These are phyloP conservation scores for Notamacropus eugenii DNA, from an alignment of 2,797 vertebrate species.

Conservation along the genomic window DNA sequence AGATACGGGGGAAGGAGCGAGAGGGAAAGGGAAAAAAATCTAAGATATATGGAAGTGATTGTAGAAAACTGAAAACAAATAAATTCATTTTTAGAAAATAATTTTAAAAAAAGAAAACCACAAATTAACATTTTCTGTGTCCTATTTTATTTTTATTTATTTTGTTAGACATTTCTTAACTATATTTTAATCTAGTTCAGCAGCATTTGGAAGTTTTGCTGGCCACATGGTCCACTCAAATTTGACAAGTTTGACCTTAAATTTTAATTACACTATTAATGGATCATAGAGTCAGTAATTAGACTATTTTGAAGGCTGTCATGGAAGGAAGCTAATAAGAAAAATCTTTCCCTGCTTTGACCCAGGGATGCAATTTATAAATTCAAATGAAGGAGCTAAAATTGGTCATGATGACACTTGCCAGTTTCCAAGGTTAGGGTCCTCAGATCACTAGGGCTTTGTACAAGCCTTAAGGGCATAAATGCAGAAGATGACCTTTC, in stretches of 20 bases:
- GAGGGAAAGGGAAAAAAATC: too few species aligned
- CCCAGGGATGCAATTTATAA: conserved; percentile 2
- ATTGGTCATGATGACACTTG: neutral
- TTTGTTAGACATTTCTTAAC: neutral
- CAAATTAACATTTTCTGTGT: neutral
- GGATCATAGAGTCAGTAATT: neutral
- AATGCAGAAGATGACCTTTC: neutral
- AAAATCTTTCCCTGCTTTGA: neutral
- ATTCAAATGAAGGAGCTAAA: conserved; percentile 16
- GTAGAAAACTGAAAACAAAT: too few species aligned
- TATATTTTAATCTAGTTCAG: neutral
- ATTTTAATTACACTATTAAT: conserved; percentile 12
- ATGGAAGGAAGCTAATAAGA: conserved; percentile 13
- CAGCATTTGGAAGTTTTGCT: neutral
- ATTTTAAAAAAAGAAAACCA: neutral
- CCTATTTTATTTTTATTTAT: neutral
- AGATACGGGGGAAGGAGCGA: too few species aligned
- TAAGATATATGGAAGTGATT: too few species aligned
- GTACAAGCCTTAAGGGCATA: neutral
- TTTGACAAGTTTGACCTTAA: neutral
- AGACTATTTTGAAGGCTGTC: conserved; percentile 1
- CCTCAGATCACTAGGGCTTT: neutral
- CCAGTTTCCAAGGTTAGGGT: conserved; percentile 24
- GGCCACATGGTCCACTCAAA: neutral
- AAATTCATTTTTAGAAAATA: too few species aligned